Conservation (phyloP, 2,113 vertebrate genomes). For the Crotalus tigris region DNA sequence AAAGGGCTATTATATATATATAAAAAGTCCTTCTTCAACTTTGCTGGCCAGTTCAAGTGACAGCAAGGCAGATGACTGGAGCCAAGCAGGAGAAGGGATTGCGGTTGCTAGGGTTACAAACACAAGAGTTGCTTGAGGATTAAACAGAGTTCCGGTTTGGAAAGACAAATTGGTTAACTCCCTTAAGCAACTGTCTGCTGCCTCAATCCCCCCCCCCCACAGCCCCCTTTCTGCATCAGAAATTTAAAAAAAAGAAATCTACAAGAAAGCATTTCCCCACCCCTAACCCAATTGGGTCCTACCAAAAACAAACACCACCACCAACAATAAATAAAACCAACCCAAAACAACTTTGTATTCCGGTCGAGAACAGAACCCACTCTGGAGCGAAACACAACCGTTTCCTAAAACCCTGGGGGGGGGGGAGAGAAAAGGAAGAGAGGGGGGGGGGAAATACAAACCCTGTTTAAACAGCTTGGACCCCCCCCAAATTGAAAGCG, state of each 20-base stretch:
- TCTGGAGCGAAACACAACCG: background rate
- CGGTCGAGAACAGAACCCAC: background rate
- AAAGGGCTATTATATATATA: background rate
- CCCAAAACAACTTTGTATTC: background rate
- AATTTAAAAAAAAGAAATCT: background rate
- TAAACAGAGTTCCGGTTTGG: fast-evolving
- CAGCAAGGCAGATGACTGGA: fast-evolving
- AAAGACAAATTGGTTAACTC: background rate
- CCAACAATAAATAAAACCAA: too few species aligned
- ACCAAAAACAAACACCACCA: background rate
- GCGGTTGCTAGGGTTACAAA: fast-evolving
- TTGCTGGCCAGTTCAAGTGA: fast-evolving
- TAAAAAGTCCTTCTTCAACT: background rate
- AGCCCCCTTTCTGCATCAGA: fast-evolving
- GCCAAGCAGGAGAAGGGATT: background rate
- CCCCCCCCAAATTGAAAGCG: background rate
- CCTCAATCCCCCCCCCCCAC: fast-evolving
- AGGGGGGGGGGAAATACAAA: too few species aligned
- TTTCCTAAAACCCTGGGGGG: constrained; percentile 18
- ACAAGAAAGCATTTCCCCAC: background rate
- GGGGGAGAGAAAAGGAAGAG: background rate
- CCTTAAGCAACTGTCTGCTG: background rate
- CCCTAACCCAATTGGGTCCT: background rate
- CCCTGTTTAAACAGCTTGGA: background rate
- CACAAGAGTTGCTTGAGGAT: fast-evolving